Evolutionary conservation across 2,797 vertebrate species (phyloP), one percentile per base, ranked within the genome.

Genomic region (Rhynchotus rufescens): DNA sequence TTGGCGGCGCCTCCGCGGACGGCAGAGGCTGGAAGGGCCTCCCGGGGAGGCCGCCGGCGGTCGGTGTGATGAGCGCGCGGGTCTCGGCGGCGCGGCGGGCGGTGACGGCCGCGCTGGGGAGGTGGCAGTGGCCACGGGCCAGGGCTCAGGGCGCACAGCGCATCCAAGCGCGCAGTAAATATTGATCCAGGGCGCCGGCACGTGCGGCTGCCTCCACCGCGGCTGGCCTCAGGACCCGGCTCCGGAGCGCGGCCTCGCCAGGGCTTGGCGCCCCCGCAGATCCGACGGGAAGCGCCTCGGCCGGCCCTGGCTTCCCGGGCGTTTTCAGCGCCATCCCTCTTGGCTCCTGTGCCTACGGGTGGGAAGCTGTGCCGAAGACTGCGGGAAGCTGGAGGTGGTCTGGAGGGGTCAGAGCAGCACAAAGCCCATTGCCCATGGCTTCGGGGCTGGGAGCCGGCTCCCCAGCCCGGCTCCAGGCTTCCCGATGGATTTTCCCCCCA

Each of bases 91-190:
- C 21, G 21, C 20, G 45, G 16, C 19, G 45, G 21, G 40, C 40
- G 40, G 40, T 40, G 40, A 12, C 40, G 40, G 40, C 13, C 14
- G 40, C 8, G 40, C 40, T 12, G 42, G 42, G 95, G 93, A 92
- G 93, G 87, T 86, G 22, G 34, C 54, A 88, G 95, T 96, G 95
- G 94, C 94, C 80, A 68, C 52, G 82, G 89, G 96, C 94, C 96
- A 93, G 93, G 95, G 93, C 93, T 90, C 92, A 95, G 94, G 94
- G 95, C 95, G 92, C 94, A 90, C 87, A 96, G 92, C 89, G 95
- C 96, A 96, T 96, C 93, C 87, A 95, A 94, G 95, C 93, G 92
- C 91, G 95, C 92, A 96, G 93, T 95, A 97, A 95, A 96, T 94
- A 95, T 96, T 97, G 95, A 95, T 93, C 89, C 89, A 94, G 73